phyloP scores from a whole-genome alignment of 23 tunicate species.

The Aplidium turbinatum region DNA sequence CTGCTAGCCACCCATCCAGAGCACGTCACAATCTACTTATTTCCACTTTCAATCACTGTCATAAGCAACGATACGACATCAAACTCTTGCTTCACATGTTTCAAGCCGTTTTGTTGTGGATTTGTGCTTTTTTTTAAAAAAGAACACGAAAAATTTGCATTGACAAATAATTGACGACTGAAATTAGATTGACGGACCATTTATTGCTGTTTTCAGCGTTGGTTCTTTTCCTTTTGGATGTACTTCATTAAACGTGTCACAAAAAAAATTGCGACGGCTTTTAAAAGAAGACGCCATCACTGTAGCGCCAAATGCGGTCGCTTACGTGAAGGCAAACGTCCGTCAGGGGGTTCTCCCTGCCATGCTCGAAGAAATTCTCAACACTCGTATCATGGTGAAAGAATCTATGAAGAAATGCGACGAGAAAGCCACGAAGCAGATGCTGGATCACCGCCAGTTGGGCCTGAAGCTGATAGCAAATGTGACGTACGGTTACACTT shows the following conservation, averaged over 20 bases:
- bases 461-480: slow-evolving; percentile 88
- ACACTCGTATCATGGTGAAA: slow-evolving; percentile 88
- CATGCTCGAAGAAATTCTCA: slow-evolving; percentile 87
- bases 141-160: no score
- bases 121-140: no score
- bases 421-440: slow-evolving; percentile 52
- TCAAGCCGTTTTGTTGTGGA: no score
- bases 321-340: slow-evolving; percentile 64
- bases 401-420: slow-evolving; percentile 73
- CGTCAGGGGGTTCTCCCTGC: slow-evolving; percentile 72
- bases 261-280: slow-evolving; percentile 31
- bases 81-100: no score
- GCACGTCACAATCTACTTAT: no score
- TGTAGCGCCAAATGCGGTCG: slow-evolving; percentile 83
- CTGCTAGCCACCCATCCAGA: no score
- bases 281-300: slow-evolving; percentile 33
- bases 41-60: no score
- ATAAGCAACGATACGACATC: no score
- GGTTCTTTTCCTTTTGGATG: slow-evolving; percentile 80
- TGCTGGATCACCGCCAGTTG: slow-evolving; percentile 84
- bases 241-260: slow-evolving; percentile 40
- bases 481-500: slow-evolving; percentile 90
- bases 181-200: no score
- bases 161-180: no score
- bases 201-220: slow-evolving; percentile 15